phyloP scores from a whole-genome alignment of 2,797 vertebrate genomes.

The Darevskia nairensis region DNA sequence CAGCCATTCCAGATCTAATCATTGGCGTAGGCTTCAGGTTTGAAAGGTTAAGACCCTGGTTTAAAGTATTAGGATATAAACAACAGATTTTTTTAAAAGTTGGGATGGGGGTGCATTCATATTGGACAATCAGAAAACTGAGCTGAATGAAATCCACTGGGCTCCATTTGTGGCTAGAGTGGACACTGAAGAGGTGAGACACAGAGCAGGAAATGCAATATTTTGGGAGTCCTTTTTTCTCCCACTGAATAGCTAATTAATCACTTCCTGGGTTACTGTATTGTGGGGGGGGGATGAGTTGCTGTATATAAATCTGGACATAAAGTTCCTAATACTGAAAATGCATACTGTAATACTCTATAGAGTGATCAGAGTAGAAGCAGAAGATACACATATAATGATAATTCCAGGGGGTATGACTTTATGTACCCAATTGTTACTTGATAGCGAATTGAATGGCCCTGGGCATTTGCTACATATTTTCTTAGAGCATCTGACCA shows the following conservation, averaged over 20 bases:
- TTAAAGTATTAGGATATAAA: not conserved
- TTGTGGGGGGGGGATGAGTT: no score
- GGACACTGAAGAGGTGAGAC: no score
- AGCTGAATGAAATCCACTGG: not conserved
- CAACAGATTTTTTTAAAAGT: not conserved
- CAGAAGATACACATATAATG: not conserved
- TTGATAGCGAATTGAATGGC: not conserved
- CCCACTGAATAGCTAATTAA: not conserved
- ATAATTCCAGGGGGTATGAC: not conserved
- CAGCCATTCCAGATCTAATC: not conserved
- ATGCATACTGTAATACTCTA: not conserved
- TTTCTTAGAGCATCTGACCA: not conserved
- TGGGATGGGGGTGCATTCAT: not conserved
- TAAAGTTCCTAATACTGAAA: not conserved
- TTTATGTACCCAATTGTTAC: not conserved
- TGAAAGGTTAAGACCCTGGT: not conserved
- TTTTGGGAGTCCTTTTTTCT: not conserved
- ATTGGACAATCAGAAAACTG: not conserved
- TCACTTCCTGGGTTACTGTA: not conserved
- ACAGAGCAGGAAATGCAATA: no score
- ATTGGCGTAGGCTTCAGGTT: not conserved
- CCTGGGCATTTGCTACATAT: not conserved
- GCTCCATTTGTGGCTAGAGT: not conserved
- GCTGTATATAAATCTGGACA: not conserved
- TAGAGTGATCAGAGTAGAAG: not conserved